Evolutionary conservation across 1,140 invertebrate genomes (phyloP).

Genomic region (Hyposmocoma kahamanoa): DNA sequence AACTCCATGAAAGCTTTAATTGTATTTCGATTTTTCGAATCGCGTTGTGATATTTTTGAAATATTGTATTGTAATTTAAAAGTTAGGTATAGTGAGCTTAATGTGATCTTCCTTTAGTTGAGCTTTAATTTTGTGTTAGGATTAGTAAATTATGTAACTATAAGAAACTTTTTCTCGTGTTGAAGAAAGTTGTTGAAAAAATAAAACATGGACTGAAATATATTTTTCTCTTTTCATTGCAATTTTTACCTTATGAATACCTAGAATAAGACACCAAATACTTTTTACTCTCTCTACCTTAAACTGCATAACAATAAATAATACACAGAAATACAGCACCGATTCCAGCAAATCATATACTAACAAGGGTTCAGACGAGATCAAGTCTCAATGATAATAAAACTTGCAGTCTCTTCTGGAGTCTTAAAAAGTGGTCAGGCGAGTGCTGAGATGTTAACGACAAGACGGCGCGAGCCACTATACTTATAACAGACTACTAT

Average conservation of each 20-base stretch:
- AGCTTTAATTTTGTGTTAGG: slow-evolving; percentile 65
- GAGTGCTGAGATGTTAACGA: slow-evolving; percentile 21
- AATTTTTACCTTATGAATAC: slow-evolving; percentile 8
- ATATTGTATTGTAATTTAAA: slow-evolving; percentile 46
- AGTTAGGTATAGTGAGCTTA: slow-evolving; percentile 9
- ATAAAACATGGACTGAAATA: slow-evolving; percentile 12
- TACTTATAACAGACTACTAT: slow-evolving; percentile 15
- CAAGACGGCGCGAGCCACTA: slow-evolving; percentile 25
- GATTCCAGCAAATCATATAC: slow-evolving; percentile 5
- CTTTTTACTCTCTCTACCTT: not conserved
- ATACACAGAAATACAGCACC: slow-evolving; percentile 11
- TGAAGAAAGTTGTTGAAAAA: slow-evolving; percentile 16
- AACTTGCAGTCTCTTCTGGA: slow-evolving; percentile 21
- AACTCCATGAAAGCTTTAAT: slow-evolving; percentile 66
- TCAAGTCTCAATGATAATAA: slow-evolving; percentile 20
- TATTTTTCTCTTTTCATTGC: slow-evolving; percentile 32
- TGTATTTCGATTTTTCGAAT: slow-evolving; percentile 37
- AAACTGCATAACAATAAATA: not conserved
- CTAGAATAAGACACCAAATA: slow-evolving; percentile 6
- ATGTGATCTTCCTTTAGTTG: slow-evolving; percentile 44
- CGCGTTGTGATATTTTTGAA: slow-evolving; percentile 56
- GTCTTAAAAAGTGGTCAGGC: slow-evolving; percentile 48
- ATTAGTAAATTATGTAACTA: slow-evolving; percentile 39
- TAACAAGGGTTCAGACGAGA: slow-evolving; percentile 14
- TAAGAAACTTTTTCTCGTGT: slow-evolving; percentile 25